These are phyloP conservation scores for Phymastichus coffea DNA, from an alignment of 1,140 invertebrate species.

Conservation along the genomic window DNA sequence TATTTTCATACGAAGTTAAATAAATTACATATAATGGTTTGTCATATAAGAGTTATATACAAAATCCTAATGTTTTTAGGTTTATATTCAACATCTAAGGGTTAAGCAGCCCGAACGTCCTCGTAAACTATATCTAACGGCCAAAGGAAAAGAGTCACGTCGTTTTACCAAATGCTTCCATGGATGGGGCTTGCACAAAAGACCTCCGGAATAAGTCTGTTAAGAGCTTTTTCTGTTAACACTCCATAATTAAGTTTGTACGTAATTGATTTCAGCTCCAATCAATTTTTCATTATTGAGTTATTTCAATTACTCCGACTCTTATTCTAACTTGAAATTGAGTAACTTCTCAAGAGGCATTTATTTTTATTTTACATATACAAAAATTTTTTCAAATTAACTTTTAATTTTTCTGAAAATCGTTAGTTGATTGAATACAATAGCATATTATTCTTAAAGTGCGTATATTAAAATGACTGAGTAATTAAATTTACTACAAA, in stretches of 20 bases:
- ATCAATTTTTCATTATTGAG: too few species aligned
- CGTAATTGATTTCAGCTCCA: too few species aligned
- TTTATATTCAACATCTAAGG: conserved; percentile 96
- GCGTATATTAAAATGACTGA: too few species aligned
- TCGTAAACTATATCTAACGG: conserved; percentile 91
- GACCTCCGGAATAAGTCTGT: conserved; percentile 63
- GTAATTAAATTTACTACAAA: too few species aligned
- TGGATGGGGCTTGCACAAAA: conserved; percentile 85
- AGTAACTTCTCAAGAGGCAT: background rate
- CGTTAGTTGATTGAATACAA: too few species aligned
- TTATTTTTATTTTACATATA: too few species aligned
- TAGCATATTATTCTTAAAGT: too few species aligned
- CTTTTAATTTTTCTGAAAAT: too few species aligned
- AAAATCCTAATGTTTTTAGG: conserved; percentile 62
- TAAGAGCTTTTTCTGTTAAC: too few species aligned
- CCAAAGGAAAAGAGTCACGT: conserved; percentile 94
- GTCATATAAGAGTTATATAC: conserved; percentile 7
- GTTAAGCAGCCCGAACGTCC: conserved; percentile 91
- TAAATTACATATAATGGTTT: background rate
- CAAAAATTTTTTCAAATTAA: too few species aligned
- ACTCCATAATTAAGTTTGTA: too few species aligned
- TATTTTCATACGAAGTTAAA: conserved; percentile 1
- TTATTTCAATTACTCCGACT: too few species aligned
- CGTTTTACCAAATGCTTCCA: conserved; percentile 98
- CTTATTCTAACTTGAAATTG: background rate